A percentile compares a stretch with the other conserved stretches of the same genome.
Evolutionary conservation across 2,888 invertebrate genomes (phyloP).

Genomic region (Micropterix aruncella): DNA sequence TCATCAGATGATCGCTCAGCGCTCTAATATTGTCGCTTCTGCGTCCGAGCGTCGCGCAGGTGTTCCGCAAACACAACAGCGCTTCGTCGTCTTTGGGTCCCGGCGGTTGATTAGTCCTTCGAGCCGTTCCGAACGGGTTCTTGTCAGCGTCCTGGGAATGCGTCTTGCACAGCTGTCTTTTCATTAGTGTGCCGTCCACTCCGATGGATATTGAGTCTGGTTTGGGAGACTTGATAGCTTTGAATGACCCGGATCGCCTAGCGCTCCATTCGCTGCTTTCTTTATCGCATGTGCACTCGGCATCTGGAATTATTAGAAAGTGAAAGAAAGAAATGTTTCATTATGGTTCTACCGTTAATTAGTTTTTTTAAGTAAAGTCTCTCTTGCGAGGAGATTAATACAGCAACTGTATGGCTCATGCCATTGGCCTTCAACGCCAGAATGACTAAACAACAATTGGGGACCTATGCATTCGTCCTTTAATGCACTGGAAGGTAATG

Average conservation of each 20-base stretch:
- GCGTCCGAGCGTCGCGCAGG: constrained; percentile 12
- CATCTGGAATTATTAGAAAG: no score
- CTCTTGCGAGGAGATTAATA: no score
- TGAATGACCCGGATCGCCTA: neutral
- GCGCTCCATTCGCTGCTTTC: neutral
- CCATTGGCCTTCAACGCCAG: no score
- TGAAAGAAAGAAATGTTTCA: no score
- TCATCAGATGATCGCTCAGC: constrained; percentile 28
- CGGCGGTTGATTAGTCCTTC: neutral
- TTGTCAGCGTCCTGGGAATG: neutral
- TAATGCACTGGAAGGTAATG: no score
- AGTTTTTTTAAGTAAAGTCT: no score
- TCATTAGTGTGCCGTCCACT: neutral
- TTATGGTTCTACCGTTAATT: no score
- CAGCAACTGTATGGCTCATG: no score
- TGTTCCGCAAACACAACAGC: constrained; percentile 7
- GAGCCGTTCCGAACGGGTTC: neutral
- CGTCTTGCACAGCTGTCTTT: neutral
- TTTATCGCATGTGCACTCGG: neutral
- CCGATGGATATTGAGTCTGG: neutral
- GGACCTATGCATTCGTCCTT: no score
- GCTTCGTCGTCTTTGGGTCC: neutral
- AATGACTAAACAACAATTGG: no score
- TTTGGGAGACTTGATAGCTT: neutral
- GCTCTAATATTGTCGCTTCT: constrained; percentile 26